Base-by-base conservation (phyloP, 2,888 invertebrate species). In the Cataglyphis rosenhaueri region DNA sequence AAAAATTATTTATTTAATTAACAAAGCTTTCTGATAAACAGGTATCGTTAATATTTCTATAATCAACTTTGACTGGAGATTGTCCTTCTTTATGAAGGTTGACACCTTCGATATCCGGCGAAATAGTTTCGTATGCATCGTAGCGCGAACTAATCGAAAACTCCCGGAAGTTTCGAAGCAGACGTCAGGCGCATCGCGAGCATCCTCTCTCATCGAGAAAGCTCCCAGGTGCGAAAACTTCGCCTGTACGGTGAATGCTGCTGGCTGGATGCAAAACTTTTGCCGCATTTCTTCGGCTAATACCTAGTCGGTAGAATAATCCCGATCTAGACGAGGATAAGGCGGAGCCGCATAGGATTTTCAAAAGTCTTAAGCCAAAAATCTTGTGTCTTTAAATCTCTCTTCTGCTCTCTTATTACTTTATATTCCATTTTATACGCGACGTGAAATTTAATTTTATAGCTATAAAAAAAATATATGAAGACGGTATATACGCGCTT, bases 331-430 rank as follows among this genome's bases (percentile, higher is more conserved):
- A 76, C 83, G 78, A 84, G 89, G 83, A 90, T 89, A 85, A 89
- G 86, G 65, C 84, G 81, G 76, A 89, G 81, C 87, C 82, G 82
- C 61, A 76, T 78, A 65, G 79, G 89, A 90, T 89, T 84, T 84
- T 86, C 87, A 84, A 82, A 81, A 89, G 89, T 87, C 85, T 85
- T 87, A 89, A 89, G 85, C 89, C 87, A 83, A 89, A 89, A 89
- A 89, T 87, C 84, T 84, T 81, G 75, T 78, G 81, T 73, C 82
- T 84, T 76, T 83, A 85, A 89, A 76, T 81, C 73, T 57, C 29
- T 48, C 64, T 38, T 57, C 35, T 52, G 2, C 48, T 35, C 61
- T 32, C 25, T 21, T 12, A 9, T 61, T 15, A 57, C 35, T 35
- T 78, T 32, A 32, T 32, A 41, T 57, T 21, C 55, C 57, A 66